These are phyloP conservation scores for Conger conger DNA, from an alignment of 2,113 vertebrate genomes.

Conservation along the genomic window DNA sequence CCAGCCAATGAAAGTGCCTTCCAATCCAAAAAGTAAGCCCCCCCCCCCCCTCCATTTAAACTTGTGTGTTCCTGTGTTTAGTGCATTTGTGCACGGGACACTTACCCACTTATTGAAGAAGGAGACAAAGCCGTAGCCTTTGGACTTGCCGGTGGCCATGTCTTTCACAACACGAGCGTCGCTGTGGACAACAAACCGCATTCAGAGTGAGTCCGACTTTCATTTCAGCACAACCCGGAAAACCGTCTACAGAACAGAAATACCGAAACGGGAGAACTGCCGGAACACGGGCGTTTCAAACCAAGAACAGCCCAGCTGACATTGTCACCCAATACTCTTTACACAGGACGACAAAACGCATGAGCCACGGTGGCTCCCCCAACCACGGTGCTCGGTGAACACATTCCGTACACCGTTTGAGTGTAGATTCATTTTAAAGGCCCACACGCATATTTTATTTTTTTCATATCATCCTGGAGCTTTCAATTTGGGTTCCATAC, in stretches of 20 bases:
- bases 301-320: not conserved
- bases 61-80: not conserved
- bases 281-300: not conserved
- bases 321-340: not conserved
- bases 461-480: too few relatives aligned
- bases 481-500: too few relatives aligned
- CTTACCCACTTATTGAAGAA: conserved; percentile 99
- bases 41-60: not conserved
- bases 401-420: too few relatives aligned
- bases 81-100: not conserved
- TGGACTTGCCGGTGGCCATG: conserved; percentile 97
- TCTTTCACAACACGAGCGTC: conserved; percentile 98
- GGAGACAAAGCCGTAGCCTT: conserved; percentile 97
- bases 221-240: conserved; percentile 26
- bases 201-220: not conserved
- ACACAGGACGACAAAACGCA: not conserved
- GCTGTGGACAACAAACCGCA: conserved; percentile 63
- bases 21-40: too few relatives aligned
- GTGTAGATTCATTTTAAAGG: too few relatives aligned
- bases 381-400: not conserved
- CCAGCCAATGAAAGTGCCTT: not conserved
- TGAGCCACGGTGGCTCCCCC: not conserved
- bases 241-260: not conserved
- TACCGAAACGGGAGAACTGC: not conserved
- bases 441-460: too few relatives aligned